Base-by-base conservation (phyloP, 2,113 vertebrate genomes). In the Nesospiza acunhae region DNA sequence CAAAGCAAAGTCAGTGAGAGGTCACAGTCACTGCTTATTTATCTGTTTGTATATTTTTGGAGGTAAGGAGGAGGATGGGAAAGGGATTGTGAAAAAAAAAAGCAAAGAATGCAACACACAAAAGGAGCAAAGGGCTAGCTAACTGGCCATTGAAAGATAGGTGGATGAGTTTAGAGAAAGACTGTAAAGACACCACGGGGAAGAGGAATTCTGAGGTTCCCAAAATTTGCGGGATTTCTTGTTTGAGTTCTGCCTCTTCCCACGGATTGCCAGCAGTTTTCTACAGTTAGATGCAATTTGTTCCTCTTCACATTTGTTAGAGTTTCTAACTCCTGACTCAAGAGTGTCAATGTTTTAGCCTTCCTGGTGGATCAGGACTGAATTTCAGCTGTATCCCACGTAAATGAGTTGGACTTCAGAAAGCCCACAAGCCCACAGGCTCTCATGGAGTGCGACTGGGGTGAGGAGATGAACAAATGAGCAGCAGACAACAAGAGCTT, bases 21-120 rank as follows among this genome's bases (percentile, higher is more conserved):
- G 72, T 96, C 86, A 93, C 26, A 85, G 91, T 79, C 89, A 79
- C 79, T 88, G 42, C 28, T 93, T 89, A 64, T 96, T 96, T 96
- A 92, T 94, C 90, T 74, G 35, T 39, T 72, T 13, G 5, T 52
- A 21, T 44, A 30, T 24, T 68, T 80, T 89, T 68, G 30, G 37
- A 78, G 27, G 35, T 84, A 72, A 67, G 8, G n/a, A 84, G 37
- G 35, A 67, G 21, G 28, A 78, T 41, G 49, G 41, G 47, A 92
- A 78, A 72, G 24, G 16, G 33, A 56, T 63, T 84, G 30, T 46
- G 27, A 10, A 85, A 89, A 94, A 95, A 94, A 95, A 26, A 68
- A 5, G 6, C n/a, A 62, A 72, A 79, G 26, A 90, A 75, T 60
- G 19, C 18, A 67, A 8, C 10, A 28, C 17, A 69, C 5, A 47